Evolutionary conservation across 2,888 invertebrate species (phyloP).

Genomic region (Chymomyza caudatula): DNA sequence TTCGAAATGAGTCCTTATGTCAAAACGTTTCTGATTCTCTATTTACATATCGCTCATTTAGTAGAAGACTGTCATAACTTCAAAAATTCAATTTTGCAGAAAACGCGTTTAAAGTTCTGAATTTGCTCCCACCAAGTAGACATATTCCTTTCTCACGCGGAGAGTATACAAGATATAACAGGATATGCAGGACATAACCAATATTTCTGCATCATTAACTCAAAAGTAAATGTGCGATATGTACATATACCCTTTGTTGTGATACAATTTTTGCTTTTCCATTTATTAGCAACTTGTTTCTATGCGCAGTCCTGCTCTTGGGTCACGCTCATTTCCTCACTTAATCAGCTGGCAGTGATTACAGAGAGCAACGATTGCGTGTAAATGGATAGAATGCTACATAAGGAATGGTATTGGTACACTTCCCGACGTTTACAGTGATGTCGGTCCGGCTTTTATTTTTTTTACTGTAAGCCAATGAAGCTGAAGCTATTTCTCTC

Average conservation of each 20-base stretch:
- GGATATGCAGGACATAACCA: too few species aligned
- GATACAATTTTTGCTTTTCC: conserved; percentile 3
- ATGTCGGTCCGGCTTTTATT: conserved; percentile 6
- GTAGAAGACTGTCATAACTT: too few species aligned
- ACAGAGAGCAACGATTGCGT: conserved; percentile 29
- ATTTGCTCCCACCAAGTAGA: too few species aligned
- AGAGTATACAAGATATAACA: too few species aligned
- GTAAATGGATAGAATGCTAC: background rate
- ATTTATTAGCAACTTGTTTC: background rate
- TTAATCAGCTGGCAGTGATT: conserved; percentile 60
- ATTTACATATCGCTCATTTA: too few species aligned
- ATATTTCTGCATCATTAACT: too few species aligned
- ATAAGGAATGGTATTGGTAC: background rate
- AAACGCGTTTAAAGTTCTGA: too few species aligned
- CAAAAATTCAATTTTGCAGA: too few species aligned
- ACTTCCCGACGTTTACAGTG: conserved; percentile 35
- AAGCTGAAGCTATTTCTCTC: conserved; percentile 25
- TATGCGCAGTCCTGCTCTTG: conserved; percentile 30
- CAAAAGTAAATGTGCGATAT: too few species aligned
- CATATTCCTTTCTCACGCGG: too few species aligned
- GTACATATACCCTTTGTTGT: background rate
- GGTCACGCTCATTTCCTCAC: conserved; percentile 74
- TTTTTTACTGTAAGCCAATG: conserved; percentile 2
- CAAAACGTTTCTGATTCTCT: too few species aligned
- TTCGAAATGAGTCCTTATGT: too few species aligned